These are phyloP conservation scores for Hirudo medicinalis DNA, from an alignment of 1,140 invertebrate species.

Conservation along the genomic window DNA sequence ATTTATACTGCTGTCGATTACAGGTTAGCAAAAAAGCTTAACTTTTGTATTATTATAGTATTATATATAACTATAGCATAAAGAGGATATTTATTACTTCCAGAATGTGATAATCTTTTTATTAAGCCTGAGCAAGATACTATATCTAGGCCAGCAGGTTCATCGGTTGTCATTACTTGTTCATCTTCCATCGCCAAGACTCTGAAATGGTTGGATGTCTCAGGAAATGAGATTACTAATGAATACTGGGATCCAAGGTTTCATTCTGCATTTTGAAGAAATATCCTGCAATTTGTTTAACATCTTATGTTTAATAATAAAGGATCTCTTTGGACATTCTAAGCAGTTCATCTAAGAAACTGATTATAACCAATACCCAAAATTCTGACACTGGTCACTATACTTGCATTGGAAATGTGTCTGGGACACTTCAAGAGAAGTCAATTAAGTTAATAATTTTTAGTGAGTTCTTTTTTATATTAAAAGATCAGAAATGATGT, in stretches of 20 bases:
- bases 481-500: background rate
- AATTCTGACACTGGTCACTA: background rate
- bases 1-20: too few relatives aligned
- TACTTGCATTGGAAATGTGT: constrained; percentile 3
- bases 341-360: background rate
- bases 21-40: too few relatives aligned
- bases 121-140: too few relatives aligned
- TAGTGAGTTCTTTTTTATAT: background rate
- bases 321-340: background rate
- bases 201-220: background rate
- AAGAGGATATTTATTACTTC: too few relatives aligned
- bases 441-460: constrained; percentile 9
- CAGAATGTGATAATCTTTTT: too few relatives aligned
- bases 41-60: too few relatives aligned
- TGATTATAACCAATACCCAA: constrained; percentile 1
- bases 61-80: too few relatives aligned
- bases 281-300: background rate
- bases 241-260: background rate
- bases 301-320: background rate
- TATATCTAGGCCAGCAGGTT: constrained; percentile 4
- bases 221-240: background rate
- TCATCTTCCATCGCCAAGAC: background rate
- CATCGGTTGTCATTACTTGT: constrained; percentile 1
- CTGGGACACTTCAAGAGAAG: constrained; percentile 1
- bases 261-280: too few relatives aligned